Evolutionary conservation across 2,888 invertebrate genomes (phyloP).

Genomic region (Cenopis cana): DNA sequence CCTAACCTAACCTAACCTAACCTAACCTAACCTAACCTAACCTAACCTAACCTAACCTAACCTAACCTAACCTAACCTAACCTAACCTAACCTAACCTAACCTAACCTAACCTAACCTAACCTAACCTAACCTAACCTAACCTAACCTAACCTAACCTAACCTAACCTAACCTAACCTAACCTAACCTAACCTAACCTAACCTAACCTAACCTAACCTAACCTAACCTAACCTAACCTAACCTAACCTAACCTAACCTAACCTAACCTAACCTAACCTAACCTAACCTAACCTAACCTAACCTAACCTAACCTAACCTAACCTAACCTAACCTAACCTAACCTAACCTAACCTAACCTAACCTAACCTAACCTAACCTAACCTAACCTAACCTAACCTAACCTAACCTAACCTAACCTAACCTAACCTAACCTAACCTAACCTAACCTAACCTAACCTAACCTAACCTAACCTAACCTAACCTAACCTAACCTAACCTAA

Average conservation of each 20-base stretch:
- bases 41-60: constrained; percentile 43
- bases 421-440: constrained; percentile 12
- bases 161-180: constrained; percentile 18
- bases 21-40: constrained; percentile 45
- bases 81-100: constrained; percentile 46
- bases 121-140: constrained; percentile 50
- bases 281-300: constrained; percentile 16
- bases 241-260: constrained; percentile 21
- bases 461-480: constrained; percentile 21
- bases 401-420: constrained; percentile 21
- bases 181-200: constrained; percentile 21
- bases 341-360: constrained; percentile 21
- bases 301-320: constrained; percentile 14
- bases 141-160: constrained; percentile 34
- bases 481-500: too few relatives aligned
- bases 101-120: constrained; percentile 48
- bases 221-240: constrained; percentile 21
- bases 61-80: constrained; percentile 43
- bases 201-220: constrained; percentile 21
- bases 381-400: constrained; percentile 21
- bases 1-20: constrained; percentile 44
- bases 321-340: constrained; percentile 21
- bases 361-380: constrained; percentile 21
- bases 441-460: constrained; percentile 18
- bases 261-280: constrained; percentile 21